These are phyloP conservation scores for Pollenia angustigena DNA, from an alignment of 2,888 invertebrate genomes.

Conservation along the genomic window DNA sequence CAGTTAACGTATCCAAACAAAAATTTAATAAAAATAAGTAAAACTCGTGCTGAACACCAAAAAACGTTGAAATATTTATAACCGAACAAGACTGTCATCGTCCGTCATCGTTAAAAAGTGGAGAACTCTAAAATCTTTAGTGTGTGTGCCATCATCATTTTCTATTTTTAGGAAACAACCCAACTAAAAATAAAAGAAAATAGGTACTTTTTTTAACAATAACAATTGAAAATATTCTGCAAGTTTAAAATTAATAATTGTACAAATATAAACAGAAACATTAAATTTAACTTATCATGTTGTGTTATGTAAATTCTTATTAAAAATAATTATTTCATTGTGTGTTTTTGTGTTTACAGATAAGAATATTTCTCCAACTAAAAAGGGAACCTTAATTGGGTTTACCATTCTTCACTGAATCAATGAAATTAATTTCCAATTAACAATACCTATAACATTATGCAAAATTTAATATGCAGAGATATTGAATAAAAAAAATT, in stretches of 20 bases:
- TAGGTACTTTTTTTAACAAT: constrained; percentile 4
- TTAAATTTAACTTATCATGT: background rate
- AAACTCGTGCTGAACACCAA: constrained; percentile 2
- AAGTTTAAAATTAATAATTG: constrained; percentile 14
- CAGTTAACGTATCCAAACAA: background rate
- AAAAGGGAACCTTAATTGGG: too few species aligned
- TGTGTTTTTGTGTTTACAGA: constrained; percentile 7
- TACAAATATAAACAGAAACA: background rate
- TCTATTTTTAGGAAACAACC: constrained; percentile 68
- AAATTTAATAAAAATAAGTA: background rate
- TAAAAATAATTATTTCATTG: background rate
- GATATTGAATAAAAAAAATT: too few species aligned
- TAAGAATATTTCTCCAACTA: background rate
- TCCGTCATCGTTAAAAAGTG: constrained; percentile 31
- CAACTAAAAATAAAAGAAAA: constrained; percentile 19
- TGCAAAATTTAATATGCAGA: too few species aligned
- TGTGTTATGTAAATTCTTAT: constrained; percentile 32
- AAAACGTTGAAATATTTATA: constrained; percentile 22
- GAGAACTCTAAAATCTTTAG: constrained; percentile 17
- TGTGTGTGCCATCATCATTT: constrained; percentile 50
- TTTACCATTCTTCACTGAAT: background rate
- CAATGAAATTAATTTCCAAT: background rate
- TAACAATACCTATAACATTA: too few species aligned
- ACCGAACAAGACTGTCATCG: constrained; percentile 18
- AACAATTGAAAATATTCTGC: constrained; percentile 65